Evolutionary conservation across 2,888 invertebrate species (phyloP).

Genomic region (Chrysina gloriosa): DNA sequence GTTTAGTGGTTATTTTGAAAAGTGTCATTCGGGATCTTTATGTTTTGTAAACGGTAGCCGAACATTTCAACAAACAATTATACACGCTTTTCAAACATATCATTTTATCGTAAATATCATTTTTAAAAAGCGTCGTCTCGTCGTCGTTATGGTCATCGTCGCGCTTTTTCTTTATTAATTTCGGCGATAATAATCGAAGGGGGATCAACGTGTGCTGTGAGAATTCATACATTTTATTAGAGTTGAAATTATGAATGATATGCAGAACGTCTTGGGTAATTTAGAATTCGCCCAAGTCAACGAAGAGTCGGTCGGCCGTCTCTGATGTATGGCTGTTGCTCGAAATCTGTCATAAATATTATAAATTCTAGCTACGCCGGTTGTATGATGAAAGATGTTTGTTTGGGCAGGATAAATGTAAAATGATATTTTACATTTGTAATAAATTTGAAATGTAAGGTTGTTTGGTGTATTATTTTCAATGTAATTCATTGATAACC

Average conservation of each 20-base stretch:
- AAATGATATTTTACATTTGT: too few relatives aligned
- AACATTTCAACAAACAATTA: constrained; percentile 63
- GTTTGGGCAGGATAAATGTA: too few relatives aligned
- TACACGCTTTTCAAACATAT: constrained; percentile 61
- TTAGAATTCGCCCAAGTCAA: constrained; percentile 12
- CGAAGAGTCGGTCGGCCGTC: not conserved
- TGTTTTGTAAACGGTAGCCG: constrained; percentile 60
- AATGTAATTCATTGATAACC: too few relatives aligned
- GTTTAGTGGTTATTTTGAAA: constrained; percentile 65
- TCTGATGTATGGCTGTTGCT: constrained; percentile 11
- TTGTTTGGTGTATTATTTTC: too few relatives aligned
- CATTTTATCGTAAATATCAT: constrained; percentile 59
- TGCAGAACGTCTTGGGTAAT: not conserved
- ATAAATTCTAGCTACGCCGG: too few relatives aligned
- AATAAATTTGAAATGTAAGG: too few relatives aligned
- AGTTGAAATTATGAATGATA: not conserved
- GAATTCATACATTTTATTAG: not conserved
- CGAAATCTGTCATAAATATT: constrained; percentile 16
- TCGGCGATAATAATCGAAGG: not conserved
- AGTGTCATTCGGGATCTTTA: constrained; percentile 65
- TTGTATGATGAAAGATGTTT: too few relatives aligned
- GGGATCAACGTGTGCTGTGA: not conserved
- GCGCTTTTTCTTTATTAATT: not conserved
- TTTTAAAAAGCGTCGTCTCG: constrained; percentile 48
- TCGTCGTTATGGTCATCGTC: not conserved